Percentiles rank a stretch among this genome's conserved stretches.
phyloP scores from a whole-genome alignment of 2,797 vertebrate genomes.

The Esox lucius region DNA sequence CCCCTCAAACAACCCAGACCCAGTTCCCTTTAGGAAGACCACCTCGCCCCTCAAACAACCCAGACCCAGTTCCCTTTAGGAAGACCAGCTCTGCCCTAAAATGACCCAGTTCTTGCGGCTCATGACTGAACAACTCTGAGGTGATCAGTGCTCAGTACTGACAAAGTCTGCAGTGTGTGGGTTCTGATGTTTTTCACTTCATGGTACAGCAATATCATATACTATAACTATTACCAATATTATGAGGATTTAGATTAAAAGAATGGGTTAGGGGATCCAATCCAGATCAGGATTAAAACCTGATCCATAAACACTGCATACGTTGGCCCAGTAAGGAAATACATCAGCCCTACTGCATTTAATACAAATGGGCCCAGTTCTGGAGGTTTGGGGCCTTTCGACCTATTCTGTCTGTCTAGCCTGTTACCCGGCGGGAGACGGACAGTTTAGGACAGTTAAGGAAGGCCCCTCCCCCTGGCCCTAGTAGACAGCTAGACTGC shows the following conservation, averaged over 20 bases:
- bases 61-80: slow-evolving; percentile 35
- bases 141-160: no score
- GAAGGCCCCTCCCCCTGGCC: slow-evolving; percentile 40
- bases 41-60: not conserved
- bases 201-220: no score
- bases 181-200: no score
- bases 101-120: slow-evolving; percentile 47
- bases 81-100: slow-evolving; percentile 46
- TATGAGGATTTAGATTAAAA: no score
- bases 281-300: no score
- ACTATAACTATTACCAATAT: no score
- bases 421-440: slow-evolving; percentile 61
- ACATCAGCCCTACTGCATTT: not conserved
- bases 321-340: not conserved
- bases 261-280: no score
- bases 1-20: slow-evolving; percentile 47
- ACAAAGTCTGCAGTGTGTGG: no score
- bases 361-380: slow-evolving; percentile 24
- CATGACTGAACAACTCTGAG: no score
- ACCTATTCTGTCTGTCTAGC: slow-evolving; percentile 67
- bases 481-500: slow-evolving; percentile 70
- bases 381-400: slow-evolving; percentile 51
- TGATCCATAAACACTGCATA: no score
- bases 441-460: slow-evolving; percentile 41
- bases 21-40: slow-evolving; percentile 33